Evolutionary conservation across 2,113 vertebrate species (phyloP).

Genomic region (Mesoclemmys tuberculata): DNA sequence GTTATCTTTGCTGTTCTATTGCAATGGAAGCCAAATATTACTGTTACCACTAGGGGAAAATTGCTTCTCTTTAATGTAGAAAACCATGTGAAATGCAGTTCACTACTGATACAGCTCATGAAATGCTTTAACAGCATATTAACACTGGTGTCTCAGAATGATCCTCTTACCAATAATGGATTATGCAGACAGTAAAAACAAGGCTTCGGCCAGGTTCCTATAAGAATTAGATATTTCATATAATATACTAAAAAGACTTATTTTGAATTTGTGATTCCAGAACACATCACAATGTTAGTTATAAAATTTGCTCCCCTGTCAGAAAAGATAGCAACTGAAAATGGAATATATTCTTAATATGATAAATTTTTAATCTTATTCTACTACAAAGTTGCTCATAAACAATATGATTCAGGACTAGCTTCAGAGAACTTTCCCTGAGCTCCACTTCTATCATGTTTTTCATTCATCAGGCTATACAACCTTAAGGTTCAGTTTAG

Average conservation of each 20-base stretch:
- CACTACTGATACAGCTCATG: neutral
- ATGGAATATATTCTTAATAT: constrained; percentile 40
- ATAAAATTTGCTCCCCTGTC: constrained; percentile 17
- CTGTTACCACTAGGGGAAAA: neutral
- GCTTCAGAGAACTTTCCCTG: neutral
- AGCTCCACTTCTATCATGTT: neutral
- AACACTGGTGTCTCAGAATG: constrained; percentile 5
- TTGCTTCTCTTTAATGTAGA: neutral
- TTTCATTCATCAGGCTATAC: neutral
- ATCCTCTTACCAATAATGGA: constrained; percentile 33
- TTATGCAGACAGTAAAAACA: constrained; percentile 43
- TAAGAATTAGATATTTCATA: constrained; percentile 34
- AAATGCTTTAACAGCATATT: constrained; percentile 32
- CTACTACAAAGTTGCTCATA: constrained; percentile 17
- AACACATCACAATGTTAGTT: constrained; percentile 39
- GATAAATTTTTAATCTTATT: constrained; percentile 43
- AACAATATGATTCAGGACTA: constrained; percentile 48
- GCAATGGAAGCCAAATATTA: neutral
- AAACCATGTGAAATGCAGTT: neutral
- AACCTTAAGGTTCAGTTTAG: neutral
- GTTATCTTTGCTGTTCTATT: neutral
- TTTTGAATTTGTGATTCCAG: constrained; percentile 53
- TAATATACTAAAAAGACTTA: constrained; percentile 52
- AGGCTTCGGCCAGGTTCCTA: constrained; percentile 18
- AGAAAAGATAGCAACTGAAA: constrained; percentile 34